Evolutionary conservation across 1,140 invertebrate genomes (phyloP), one percentile per base, ranked within the genome.

Genomic region (Artemia franciscana): DNA sequence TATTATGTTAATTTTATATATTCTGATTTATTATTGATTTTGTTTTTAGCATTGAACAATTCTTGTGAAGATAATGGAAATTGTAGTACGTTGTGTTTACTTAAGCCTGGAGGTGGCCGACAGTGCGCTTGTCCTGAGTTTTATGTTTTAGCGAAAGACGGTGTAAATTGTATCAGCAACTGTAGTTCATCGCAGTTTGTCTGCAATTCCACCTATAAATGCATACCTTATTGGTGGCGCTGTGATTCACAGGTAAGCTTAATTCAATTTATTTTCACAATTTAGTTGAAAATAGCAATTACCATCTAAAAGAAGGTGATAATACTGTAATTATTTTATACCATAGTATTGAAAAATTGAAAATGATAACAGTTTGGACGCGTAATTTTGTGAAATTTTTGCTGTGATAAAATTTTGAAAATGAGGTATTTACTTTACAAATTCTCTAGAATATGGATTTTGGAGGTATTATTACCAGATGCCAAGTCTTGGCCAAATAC

Each of bases 41-140:
- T 21, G 24, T 26, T 59, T 62, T 60, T 58, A 65, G 62, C 62
- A 12, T 26, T 18, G 26, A 64, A 62, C 4, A 80, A 78, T 66
- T 78, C 78, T 4, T 82, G 80, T 69, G 67, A 72, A 57, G 69
- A 76, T 64, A 74, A 74, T 58, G 75, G 74, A 2, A 80, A 81
- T 65, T 88, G 87, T 70, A 76, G 79, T 7, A 84, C 82, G 0
- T 73, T 91, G 18, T 92, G 88, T 71, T 73, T 92, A 62, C 73
- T 92, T 21, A 80, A 79, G 12, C 83, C 86, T 0, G 71, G 68
- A 51, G 68, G 67, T 18, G 67, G 69, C 27, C 73, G 72, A 5
- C 77, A 76, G 23, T 91, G 88, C 74, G 79, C 79, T 0, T 91
- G 88, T 69, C 87, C 87, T 12, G 85, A 89, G 70, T 85, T 86